Evolutionary conservation across 2,888 invertebrate species (phyloP).

Genomic region (Calliopum simillimum): DNA sequence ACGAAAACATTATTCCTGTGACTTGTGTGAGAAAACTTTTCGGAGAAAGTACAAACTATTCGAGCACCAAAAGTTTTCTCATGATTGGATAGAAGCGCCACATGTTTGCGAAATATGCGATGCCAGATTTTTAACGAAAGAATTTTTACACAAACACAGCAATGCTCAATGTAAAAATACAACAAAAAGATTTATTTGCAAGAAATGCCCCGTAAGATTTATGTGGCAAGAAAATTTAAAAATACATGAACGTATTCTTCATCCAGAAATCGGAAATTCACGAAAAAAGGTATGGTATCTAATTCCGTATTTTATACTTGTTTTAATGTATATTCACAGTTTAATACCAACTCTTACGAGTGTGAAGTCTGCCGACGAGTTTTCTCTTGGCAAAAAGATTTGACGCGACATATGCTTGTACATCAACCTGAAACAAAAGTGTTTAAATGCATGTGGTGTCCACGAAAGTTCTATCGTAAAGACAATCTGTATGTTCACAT

Average conservation of each 20-base stretch:
- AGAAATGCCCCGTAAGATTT: conserved; percentile 61
- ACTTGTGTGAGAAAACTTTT: conserved; percentile 54
- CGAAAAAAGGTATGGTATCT: conserved; percentile 38
- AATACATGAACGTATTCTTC: conserved; percentile 51
- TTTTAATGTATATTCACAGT: conserved; percentile 22
- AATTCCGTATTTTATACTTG: background rate
- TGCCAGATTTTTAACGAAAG: conserved; percentile 69
- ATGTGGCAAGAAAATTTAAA: conserved; percentile 63
- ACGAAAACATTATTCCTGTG: conserved; percentile 52
- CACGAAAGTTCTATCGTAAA: conserved; percentile 58
- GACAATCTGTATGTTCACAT: conserved; percentile 60
- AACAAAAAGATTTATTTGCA: conserved; percentile 58
- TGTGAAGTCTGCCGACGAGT: conserved; percentile 52
- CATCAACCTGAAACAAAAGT: conserved; percentile 55
- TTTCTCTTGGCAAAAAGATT: conserved; percentile 56
- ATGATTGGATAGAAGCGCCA: conserved; percentile 67
- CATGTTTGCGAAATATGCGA: conserved; percentile 69
- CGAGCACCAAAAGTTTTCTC: conserved; percentile 57
- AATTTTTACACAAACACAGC: conserved; percentile 70
- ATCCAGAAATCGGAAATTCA: conserved; percentile 42
- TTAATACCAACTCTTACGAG: conserved; percentile 40
- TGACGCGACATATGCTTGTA: conserved; percentile 56
- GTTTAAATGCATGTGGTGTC: conserved; percentile 61
- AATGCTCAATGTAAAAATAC: conserved; percentile 63
- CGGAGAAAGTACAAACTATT: conserved; percentile 60